Conservation (phyloP, 2,113 vertebrate species). For the Poeciliopsis occidentalis region DNA sequence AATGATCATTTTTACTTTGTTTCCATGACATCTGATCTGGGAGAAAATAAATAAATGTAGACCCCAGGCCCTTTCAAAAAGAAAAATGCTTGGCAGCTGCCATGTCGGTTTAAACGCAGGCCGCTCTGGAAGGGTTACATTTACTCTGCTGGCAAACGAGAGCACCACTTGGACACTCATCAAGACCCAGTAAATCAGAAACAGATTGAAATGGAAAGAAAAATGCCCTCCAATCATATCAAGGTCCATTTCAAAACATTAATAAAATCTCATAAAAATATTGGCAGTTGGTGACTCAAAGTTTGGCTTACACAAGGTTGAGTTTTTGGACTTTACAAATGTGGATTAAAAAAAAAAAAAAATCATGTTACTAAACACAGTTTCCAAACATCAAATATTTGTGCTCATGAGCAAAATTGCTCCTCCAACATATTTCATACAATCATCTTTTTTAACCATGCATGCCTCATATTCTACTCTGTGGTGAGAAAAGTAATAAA, state of each 20-base stretch:
- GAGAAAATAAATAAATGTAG: conserved; percentile 27
- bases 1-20: conserved; percentile 28
- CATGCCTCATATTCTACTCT: neutral
- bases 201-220: conserved; percentile 68
- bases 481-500: conserved; percentile 17
- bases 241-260: conserved; percentile 24
- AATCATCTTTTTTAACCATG: conserved; percentile 7
- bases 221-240: conserved; percentile 53
- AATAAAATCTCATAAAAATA: conserved; percentile 32
- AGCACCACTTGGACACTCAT: conserved; percentile 56
- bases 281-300: conserved; percentile 5
- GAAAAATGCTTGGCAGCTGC: conserved; percentile 42
- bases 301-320: neutral
- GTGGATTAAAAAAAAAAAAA: neutral
- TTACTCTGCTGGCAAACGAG: conserved; percentile 58
- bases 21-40: conserved; percentile 40
- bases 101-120: conserved; percentile 50
- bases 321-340: neutral
- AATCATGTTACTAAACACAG: neutral
- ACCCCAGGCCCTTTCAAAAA: conserved; percentile 29
- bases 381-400: neutral
- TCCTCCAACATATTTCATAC: neutral
- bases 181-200: conserved; percentile 68
- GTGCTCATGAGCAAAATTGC: conserved; percentile 16
- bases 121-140: conserved; percentile 42